Evolutionary conservation across 2,113 vertebrate species (phyloP), one percentile per base, ranked within the genome.

Genomic region (Eurystomus gularis): DNA sequence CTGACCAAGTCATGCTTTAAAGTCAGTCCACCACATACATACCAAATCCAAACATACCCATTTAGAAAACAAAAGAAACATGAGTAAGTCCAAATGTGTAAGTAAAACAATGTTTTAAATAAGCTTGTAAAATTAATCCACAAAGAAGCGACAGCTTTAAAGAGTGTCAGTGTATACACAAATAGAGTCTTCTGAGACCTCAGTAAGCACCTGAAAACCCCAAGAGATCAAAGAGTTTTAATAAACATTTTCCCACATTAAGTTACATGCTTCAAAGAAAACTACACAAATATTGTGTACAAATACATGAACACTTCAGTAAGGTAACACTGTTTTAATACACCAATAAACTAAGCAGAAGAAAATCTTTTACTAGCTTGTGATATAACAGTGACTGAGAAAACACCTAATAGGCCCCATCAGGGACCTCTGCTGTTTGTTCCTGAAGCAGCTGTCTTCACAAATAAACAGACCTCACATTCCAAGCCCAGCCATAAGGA

Each of bases 391-490:
- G 39, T 2, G 7, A 62, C 31, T 46, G 33, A 79, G 39, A 55
- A 85, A 91, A 89, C 70, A 87, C 73, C 62, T 71, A 51, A 72
- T 10, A 31, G 72, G 26, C 31, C 52, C 68, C 78, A 69, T 4
- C 82, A 65, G 70, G 61, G 84, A 94, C 73, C 52, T 88, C 70
- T 0, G 0, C 3, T 76, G 48, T 69, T 93, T 85, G 49, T 76
- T 91, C 81, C 77, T 76, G 84, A 69, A 57, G 66, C 68, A 64
- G 73, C 1, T 87, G 77, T 49, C 87, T 75, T 85, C 82, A 75
- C 73, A 94, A 93, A 79, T 84, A 93, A 96, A 93, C 84, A 91
- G 66, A 80, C 66, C 42, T 71, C 73, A 13, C 78, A 91, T 96
- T 91, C 95, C 93, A 91, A 90, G 70, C 71, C 71, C 62, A 85